Evolutionary conservation across 2,888 invertebrate genomes (phyloP), one percentile per base, ranked within the genome.

Genomic region (Lepeophtheirus nordmannii): DNA sequence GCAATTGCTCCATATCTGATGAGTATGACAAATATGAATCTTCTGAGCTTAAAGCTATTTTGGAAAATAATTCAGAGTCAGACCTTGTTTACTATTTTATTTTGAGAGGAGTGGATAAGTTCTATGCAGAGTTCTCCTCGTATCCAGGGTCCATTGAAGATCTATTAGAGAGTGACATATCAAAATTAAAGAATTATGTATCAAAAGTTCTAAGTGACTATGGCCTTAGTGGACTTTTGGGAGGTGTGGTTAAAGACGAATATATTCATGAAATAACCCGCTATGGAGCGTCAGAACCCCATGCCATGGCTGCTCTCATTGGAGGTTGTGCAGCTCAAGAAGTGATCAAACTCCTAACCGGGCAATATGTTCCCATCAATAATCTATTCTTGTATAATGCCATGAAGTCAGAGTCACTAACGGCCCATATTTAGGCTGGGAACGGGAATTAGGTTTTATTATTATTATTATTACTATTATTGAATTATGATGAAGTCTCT

Each of bases 351-450:
- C 80, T 98, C 67, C 82, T 96, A 67, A 97, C 97, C 2, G 84
- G 85, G 73, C 98, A 98, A 78, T 98, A 93, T 77, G 88, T 91
- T 73, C 97, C 97, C 46, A 82, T 98, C 67, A 85, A 94, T 76
- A 96, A 97, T 77, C 91, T 90, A 0, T 89, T 90, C 75, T 84
- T 98, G 71, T 94, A 92, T 77, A 94, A 97, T 80, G 94, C 88
- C 62, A 88, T 91, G 71, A 86, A 86, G 68, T 87, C 89, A 65
- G 88, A 85, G 70, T 86, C 89, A 65, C 83, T 83, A 59, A 86
- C 87, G 61, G 53, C 17, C 8, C 53, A 46, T 46, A 17, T 46
- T 17, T 46, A 30, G 30, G 30, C 3, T 30, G 2, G 7, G 30
- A 30, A 30, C 30, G 7, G 30, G 7, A 30, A 30, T 30, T 30